phyloP scores from a whole-genome alignment of 1,140 invertebrate genomes.

The Drosophila navojoa region DNA sequence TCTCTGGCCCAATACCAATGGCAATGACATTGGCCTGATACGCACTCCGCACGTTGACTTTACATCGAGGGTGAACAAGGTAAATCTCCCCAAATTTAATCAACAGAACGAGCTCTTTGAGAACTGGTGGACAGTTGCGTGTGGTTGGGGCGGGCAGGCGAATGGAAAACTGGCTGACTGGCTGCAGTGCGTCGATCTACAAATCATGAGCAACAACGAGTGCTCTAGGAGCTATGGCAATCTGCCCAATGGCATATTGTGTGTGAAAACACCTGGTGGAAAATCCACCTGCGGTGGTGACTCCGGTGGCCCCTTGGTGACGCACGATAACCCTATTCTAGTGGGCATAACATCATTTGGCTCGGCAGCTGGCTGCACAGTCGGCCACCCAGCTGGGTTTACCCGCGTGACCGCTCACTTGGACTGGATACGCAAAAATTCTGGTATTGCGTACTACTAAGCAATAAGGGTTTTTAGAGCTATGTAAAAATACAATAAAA shows the following conservation, averaged over 20 bases:
- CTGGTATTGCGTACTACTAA: conserved; percentile 56
- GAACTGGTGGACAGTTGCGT: conserved; percentile 52
- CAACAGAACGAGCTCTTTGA: conserved; percentile 40
- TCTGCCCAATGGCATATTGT: conserved; percentile 50
- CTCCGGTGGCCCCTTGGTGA: conserved; percentile 85
- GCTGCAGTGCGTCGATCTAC: conserved; percentile 59
- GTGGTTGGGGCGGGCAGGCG: conserved; percentile 60
- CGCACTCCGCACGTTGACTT: conserved; percentile 49
- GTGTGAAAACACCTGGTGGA: conserved; percentile 37
- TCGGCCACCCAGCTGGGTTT: conserved; percentile 84
- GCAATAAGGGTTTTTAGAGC: background rate
- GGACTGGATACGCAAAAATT: conserved; percentile 84
- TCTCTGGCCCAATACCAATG: conserved; percentile 49
- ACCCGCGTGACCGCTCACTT: conserved; percentile 85
- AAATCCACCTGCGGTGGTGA: conserved; percentile 83
- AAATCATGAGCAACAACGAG: conserved; percentile 56
- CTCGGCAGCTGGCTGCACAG: conserved; percentile 38
- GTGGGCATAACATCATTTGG: conserved; percentile 83
- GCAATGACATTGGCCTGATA: conserved; percentile 61
- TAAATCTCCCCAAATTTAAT: conserved; percentile 44
- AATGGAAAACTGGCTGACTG: conserved; percentile 49
- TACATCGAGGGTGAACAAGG: conserved; percentile 32
- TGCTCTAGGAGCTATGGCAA: conserved; percentile 44
- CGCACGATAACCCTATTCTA: conserved; percentile 72
- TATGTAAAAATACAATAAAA: background rate